Base-by-base conservation (phyloP, 2,113 vertebrate species). In the Pavo muticus region DNA sequence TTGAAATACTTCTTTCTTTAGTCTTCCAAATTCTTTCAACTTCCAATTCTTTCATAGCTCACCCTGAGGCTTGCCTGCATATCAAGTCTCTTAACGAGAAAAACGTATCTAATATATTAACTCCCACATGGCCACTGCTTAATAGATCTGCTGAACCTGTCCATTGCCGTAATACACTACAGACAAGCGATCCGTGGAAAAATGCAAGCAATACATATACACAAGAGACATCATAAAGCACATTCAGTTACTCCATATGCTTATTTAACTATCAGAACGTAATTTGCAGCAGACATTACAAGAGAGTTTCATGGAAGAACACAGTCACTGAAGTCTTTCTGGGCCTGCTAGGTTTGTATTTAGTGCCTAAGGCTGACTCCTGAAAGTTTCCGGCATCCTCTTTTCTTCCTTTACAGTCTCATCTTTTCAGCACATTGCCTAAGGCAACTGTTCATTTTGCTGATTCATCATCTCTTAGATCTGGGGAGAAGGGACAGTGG, bases 371-470 rank as follows among this genome's bases (percentile, higher is more conserved):
- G 87, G 94, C 70, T 71, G 85, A 84, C 71, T 32, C 54, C 76
- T 90, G 65, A 52, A 92, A 88, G 61, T 90, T 86, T 84, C 78
- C 87, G 88, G 47, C 61, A 40, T 82, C 63, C 70, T 73, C 59
- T 92, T 77, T 84, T 92, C 88, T 87, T 61, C 59, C 72, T 90
- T 77, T 60, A 64, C 42, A 83, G 29, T 60, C 73, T 94, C 65
- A 63, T 94, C 91, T 91, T 47, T 11, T 29, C 48, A 87, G 63
- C 54, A 25, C 65, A 69, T 88, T 91, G 75, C 95, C 88, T 77
- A 5, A 93, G 92, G 96, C 88, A 92, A 45, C 73, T 37, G 0
- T 90, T 96, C 73, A 47, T 81, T 84, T 95, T 76, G 57, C 92
- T 71, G 65, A 73, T 48, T 83, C 79, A 60, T 90, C 71, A 45